A percentile compares a stretch with the other conserved stretches of the same genome.
Evolutionary conservation across 2,797 vertebrate species (phyloP).

Genomic region (Danio choprae): DNA sequence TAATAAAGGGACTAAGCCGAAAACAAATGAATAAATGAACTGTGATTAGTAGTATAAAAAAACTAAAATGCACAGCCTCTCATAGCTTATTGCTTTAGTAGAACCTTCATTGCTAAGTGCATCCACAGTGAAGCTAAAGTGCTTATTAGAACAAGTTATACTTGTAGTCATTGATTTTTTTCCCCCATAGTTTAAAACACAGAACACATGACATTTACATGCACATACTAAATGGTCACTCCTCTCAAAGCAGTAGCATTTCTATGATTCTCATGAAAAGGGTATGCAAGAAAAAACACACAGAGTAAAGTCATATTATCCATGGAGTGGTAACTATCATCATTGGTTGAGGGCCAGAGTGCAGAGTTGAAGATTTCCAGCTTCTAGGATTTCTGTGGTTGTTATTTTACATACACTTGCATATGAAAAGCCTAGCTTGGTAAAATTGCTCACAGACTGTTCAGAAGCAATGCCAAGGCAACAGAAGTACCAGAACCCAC

Average conservation of each 20-base stretch:
- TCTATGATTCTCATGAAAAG: background rate
- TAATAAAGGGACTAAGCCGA: too few relatives aligned
- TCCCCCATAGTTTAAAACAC: background rate
- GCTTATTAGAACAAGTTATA: conserved; percentile 8
- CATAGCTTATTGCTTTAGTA: background rate
- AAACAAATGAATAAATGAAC: too few relatives aligned
- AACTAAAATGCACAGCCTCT: background rate
- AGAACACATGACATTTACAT: background rate
- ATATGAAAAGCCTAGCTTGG: conserved; percentile 56
- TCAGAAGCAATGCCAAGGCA: conserved; percentile 55
- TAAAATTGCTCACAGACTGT: conserved; percentile 55
- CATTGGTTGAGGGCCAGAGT: background rate
- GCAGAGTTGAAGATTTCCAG: conserved; percentile 8
- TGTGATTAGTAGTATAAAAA: background rate
- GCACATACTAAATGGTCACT: background rate
- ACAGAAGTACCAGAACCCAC: conserved; percentile 55
- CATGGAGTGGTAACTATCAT: conserved; percentile 13
- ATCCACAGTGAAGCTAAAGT: background rate
- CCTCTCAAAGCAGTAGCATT: background rate
- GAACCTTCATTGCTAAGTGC: background rate
- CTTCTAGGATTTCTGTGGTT: conserved; percentile 27
- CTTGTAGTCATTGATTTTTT: conserved; percentile 31
- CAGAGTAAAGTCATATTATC: background rate
- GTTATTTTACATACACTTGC: conserved; percentile 51
- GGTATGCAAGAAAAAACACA: background rate